Evolutionary conservation across 2,888 invertebrate genomes (phyloP).

Genomic region (Agrochola lota): DNA sequence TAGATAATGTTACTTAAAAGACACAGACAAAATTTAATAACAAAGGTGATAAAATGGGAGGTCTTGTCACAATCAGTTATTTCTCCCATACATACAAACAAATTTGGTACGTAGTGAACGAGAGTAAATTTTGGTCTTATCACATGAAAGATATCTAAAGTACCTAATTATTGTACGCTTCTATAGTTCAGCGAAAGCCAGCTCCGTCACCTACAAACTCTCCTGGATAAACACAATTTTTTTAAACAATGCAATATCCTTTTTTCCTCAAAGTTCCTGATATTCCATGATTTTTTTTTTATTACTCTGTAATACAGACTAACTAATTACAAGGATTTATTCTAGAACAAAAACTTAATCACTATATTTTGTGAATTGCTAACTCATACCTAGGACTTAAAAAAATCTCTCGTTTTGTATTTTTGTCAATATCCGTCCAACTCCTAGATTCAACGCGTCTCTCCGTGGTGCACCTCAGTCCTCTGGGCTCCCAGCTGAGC

Average conservation of each 20-base stretch:
- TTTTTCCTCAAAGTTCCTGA: neutral
- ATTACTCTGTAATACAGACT: neutral
- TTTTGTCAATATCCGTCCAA: neutral
- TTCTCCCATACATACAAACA: neutral
- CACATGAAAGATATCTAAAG: too few relatives aligned
- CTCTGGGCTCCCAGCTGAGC: conserved; percentile 95
- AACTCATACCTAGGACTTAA: too few relatives aligned
- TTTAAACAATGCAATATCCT: neutral
- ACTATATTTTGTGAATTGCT: neutral
- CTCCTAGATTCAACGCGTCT: conserved; percentile 93
- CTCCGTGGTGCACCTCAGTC: conserved; percentile 95
- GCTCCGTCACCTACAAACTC: neutral
- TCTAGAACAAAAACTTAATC: neutral
- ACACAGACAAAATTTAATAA: neutral
- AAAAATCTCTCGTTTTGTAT: neutral
- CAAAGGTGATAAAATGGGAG: neutral
- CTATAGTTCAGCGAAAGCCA: neutral
- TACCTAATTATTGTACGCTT: neutral
- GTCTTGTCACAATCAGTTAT: neutral
- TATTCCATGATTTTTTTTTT: neutral
- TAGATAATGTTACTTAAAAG: neutral
- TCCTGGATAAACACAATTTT: neutral
- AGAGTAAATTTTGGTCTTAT: neutral
- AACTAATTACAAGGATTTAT: neutral
- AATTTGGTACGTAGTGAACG: neutral